A percentile compares a stretch with the other conserved stretches of the same genome.
Evolutionary conservation across 2,888 invertebrate genomes (phyloP).

Genomic region (Macaria notata): DNA sequence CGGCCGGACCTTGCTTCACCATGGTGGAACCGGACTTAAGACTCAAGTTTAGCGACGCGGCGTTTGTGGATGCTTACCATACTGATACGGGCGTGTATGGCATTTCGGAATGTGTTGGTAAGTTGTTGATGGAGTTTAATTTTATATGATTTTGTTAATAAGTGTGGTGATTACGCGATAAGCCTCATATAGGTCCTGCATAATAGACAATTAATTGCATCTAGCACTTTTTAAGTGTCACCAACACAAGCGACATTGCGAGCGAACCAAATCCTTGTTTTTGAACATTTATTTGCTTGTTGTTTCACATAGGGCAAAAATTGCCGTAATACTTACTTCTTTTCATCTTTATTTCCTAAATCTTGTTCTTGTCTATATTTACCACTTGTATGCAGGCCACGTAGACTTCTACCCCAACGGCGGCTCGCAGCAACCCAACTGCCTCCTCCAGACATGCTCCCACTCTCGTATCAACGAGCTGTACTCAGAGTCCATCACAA

Average conservation of each 20-base stretch:
- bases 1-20: constrained; percentile 73
- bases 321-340: too few species aligned
- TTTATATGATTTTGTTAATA: too few species aligned
- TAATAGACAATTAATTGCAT: too few species aligned
- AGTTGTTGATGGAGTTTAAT: constrained; percentile 26
- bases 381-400: constrained; percentile 50
- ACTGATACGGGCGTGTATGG: constrained; percentile 66
- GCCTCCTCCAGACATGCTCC: constrained; percentile 63
- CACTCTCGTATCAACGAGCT: constrained; percentile 62
- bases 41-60: constrained; percentile 54
- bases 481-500: constrained; percentile 53
- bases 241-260: too few species aligned
- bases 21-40: constrained; percentile 46
- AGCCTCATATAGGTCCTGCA: too few species aligned
- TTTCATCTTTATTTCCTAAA: too few species aligned
- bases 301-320: too few species aligned
- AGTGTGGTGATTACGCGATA: too few species aligned
- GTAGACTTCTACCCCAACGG: constrained; percentile 69
- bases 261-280: too few species aligned
- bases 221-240: too few species aligned
- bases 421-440: constrained; percentile 65
- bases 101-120: constrained; percentile 54
- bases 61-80: constrained; percentile 65
- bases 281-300: too few species aligned
- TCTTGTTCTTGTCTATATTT: too few species aligned